A percentile compares a stretch with the other conserved stretches of the same genome.
phyloP scores from a whole-genome alignment of 2,113 vertebrate genomes.

The Rhinolophus sinicus region DNA sequence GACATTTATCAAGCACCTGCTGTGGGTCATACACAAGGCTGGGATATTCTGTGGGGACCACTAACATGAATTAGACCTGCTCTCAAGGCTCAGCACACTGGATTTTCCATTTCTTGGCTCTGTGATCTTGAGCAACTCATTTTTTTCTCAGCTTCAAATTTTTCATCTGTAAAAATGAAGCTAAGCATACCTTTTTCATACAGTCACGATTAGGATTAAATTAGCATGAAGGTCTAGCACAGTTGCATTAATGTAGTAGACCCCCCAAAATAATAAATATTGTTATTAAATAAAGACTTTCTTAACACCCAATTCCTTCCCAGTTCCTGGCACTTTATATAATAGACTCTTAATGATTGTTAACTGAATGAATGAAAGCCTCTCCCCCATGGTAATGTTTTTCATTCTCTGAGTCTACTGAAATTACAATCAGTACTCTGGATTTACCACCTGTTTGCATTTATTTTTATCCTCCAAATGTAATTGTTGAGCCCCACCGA shows the following conservation, averaged over 20 bases:
- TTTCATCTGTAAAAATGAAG: conserved; percentile 47
- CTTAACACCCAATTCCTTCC: neutral
- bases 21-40: neutral
- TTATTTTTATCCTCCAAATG: neutral
- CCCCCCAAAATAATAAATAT: neutral
- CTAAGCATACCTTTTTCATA: neutral
- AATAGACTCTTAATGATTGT: neutral
- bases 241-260: neutral
- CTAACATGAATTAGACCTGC: neutral
- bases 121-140: neutral
- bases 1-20: neutral
- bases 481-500: neutral
- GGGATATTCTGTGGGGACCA: neutral
- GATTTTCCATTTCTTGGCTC: neutral
- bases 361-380: conserved; percentile 6
- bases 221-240: neutral
- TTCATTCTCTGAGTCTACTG: neutral
- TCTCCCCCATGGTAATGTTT: neutral
- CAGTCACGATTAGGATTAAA: neutral
- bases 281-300: conserved; percentile 26
- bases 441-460: neutral
- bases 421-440: neutral
- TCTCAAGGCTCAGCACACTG: neutral
- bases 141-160: neutral
- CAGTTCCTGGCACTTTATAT: neutral